phyloP scores from a whole-genome alignment of 37 sponge, comb jelly and placozoan genomes.

The Hormiphora californensis region DNA sequence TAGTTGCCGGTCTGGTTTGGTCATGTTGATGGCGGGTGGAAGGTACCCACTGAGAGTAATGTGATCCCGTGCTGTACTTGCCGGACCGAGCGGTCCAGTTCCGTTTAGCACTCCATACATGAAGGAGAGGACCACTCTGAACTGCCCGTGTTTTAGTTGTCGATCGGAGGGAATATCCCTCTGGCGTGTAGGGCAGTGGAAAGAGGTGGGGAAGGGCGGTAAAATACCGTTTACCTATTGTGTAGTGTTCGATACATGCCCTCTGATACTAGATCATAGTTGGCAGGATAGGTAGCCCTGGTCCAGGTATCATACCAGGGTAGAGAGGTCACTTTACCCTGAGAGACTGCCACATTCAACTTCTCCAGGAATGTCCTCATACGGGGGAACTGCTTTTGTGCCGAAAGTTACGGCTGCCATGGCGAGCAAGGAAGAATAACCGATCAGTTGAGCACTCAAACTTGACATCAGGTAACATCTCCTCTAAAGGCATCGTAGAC shows the following conservation, averaged over 20 bases:
- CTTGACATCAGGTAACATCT: conserved; percentile 32
- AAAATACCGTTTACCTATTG: not conserved
- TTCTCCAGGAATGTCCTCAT: not conserved
- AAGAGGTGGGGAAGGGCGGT: not conserved
- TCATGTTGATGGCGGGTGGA: not conserved
- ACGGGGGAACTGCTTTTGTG: too few relatives aligned
- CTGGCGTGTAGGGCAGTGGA: not conserved
- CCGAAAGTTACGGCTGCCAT: conserved; percentile 49
- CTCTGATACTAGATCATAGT: conserved; percentile 42
- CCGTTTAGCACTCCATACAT: conserved; percentile 32
- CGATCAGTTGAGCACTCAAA: not conserved
- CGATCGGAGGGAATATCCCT: not conserved
- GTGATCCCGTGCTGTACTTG: not conserved
- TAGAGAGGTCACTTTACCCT: not conserved
- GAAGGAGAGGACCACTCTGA: conserved; percentile 24
- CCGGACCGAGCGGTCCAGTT: conserved; percentile 13
- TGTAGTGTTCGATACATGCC: conserved; percentile 34
- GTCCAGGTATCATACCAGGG: not conserved
- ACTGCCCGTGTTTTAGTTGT: conserved; percentile 23
- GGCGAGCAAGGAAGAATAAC: not conserved
- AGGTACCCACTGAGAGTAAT: not conserved
- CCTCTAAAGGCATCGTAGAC: conserved; percentile 45
- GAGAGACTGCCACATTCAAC: not conserved
- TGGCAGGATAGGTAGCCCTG: not conserved
- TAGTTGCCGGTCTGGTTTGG: not conserved